Percentiles rank a stretch among this genome's conserved stretches.
phyloP scores from a whole-genome alignment of 2,888 invertebrate genomes.

The Leucophenga montana region DNA sequence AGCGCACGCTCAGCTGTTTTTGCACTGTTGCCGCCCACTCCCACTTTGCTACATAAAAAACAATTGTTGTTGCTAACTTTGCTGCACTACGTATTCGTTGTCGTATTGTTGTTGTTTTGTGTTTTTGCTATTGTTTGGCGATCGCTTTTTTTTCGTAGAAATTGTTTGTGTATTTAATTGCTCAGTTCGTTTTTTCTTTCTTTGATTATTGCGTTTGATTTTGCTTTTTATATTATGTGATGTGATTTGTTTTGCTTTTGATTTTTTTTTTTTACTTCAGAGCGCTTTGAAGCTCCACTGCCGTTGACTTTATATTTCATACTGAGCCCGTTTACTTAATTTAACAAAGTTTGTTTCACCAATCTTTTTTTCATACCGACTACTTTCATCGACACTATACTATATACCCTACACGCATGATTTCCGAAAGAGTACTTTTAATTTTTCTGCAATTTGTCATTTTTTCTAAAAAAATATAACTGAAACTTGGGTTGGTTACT shows the following conservation, averaged over 20 bases:
- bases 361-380: constrained; percentile 4
- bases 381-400: too few species aligned
- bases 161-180: neutral
- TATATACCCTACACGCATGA: too few species aligned
- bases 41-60: too few species aligned
- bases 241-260: constrained; percentile 20
- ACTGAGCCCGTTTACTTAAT: constrained; percentile 44
- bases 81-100: neutral
- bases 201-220: constrained; percentile 2
- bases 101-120: neutral
- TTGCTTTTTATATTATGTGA: neutral
- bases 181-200: constrained; percentile 15
- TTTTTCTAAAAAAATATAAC: too few species aligned
- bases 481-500: too few species aligned
- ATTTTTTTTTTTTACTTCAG: constrained; percentile 21
- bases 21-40: neutral
- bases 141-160: too few species aligned
- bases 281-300: constrained; percentile 50
- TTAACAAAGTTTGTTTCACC: constrained; percentile 53
- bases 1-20: neutral
- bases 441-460: too few species aligned
- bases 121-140: neutral
- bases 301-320: constrained; percentile 56
- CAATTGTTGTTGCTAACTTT: too few species aligned
- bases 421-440: too few species aligned